Evolutionary conservation across 2,113 vertebrate genomes (phyloP).

Genomic region (Chaetura pelagica): DNA sequence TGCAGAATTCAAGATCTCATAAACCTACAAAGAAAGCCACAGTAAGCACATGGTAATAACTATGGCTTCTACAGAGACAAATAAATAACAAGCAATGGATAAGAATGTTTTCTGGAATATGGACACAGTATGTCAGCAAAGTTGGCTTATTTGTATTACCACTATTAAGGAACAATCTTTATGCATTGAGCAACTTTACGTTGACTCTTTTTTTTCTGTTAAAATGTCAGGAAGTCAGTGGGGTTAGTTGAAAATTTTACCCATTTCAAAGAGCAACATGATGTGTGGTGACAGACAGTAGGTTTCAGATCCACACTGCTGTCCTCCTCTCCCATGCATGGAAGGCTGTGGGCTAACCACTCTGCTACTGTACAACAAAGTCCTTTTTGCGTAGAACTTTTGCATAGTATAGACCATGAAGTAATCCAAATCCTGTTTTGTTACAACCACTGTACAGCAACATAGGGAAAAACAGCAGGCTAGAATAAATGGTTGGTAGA

Average conservation of each 20-base stretch:
- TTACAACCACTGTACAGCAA: neutral
- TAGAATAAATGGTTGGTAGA: neutral
- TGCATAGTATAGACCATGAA: neutral
- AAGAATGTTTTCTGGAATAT: neutral
- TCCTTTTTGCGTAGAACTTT: neutral
- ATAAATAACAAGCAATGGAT: neutral
- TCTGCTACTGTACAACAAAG: neutral
- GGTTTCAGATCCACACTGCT: neutral
- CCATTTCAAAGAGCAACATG: accelerated
- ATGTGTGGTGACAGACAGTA: neutral
- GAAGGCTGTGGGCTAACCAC: neutral
- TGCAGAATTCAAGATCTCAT: conserved; percentile 89
- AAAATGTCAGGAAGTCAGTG: neutral
- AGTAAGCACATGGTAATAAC: neutral
- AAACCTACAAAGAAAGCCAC: conserved; percentile 78
- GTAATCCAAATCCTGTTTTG: neutral
- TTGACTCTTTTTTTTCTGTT: neutral
- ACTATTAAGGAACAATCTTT: neutral
- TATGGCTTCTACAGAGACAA: neutral
- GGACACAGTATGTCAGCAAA: neutral
- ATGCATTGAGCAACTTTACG: neutral
- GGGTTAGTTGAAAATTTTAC: neutral
- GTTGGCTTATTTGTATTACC: neutral
- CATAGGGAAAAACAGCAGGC: neutral
- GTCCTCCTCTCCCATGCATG: neutral